Evolutionary conservation across 2,888 invertebrate genomes (phyloP).

Genomic region (Falcaria lacertinaria): DNA sequence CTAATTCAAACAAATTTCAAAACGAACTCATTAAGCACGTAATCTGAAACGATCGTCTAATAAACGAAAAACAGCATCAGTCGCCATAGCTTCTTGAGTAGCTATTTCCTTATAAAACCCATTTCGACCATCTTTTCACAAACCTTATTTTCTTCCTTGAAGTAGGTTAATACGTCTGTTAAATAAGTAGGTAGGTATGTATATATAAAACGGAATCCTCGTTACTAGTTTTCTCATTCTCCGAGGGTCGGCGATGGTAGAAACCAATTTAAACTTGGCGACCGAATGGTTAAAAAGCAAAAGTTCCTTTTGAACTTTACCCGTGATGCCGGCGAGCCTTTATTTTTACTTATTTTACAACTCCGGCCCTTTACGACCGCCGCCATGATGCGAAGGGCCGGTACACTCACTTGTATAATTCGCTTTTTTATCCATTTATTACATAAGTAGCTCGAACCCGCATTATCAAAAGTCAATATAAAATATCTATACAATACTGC

Average conservation of each 20-base stretch:
- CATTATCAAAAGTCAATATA: neutral
- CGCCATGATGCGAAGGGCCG: constrained; percentile 51
- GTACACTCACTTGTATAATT: constrained; percentile 38
- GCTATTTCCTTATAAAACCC: neutral
- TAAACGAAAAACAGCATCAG: too few relatives aligned
- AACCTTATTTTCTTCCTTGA: constrained; percentile 5
- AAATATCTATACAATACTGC: too few relatives aligned
- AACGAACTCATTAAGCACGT: too few relatives aligned
- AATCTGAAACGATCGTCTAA: too few relatives aligned
- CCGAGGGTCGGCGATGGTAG: constrained; percentile 43
- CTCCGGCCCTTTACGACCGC: constrained; percentile 55
- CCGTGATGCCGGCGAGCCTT: constrained; percentile 49
- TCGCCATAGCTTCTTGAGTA: neutral
- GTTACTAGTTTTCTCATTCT: constrained; percentile 61
- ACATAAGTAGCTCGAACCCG: constrained; percentile 5
- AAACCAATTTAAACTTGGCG: constrained; percentile 75
- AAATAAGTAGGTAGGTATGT: constrained; percentile 32
- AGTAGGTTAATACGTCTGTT: constrained; percentile 23
- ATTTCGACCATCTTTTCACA: constrained; percentile 1
- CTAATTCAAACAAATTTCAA: too few relatives aligned
- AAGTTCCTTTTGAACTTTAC: constrained; percentile 64
- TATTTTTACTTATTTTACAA: constrained; percentile 65
- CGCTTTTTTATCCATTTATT: constrained; percentile 28
- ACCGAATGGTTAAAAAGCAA: constrained; percentile 72
- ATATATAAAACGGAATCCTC: constrained; percentile 36